Base-by-base conservation (phyloP, 2,888 invertebrate genomes). In the Hydrotaea cyrtoneurina region DNA sequence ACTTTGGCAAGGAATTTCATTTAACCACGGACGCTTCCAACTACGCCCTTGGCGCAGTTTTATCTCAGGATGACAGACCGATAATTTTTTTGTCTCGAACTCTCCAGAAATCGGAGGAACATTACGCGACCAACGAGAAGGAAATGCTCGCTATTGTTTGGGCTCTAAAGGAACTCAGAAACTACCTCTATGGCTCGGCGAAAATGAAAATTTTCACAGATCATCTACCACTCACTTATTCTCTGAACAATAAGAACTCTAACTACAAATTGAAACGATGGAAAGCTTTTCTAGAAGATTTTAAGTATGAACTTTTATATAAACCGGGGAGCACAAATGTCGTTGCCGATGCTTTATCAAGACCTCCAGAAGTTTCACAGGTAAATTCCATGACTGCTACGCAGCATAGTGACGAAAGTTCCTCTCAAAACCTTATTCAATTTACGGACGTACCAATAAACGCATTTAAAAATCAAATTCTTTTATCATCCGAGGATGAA, bases 391-490 rank as follows among this genome's bases (percentile, higher is more conserved):
- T n/a, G n/a, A n/a, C n/a, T n/a, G n/a, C n/a, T n/a, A n/a, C n/a
- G n/a, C n/a, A n/a, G n/a, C n/a, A n/a, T n/a, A 53, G 86, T 36
- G 80, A 80, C 10, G 84, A 87, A 2, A 87, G 84, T 31, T 86
- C 82, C 3, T 71, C 83, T 15, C 82, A 86, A 21, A 50, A 85
- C 11, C 57, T 87, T 0, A 84, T 87, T 13, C 73, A 72, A 21
- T 71, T 50, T n/a, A 53, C 80, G 2, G 64, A 83, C n/a, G 57
- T 71, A 46, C 85, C 85, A 10, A 76, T 82, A 19, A 86, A 86
- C 55, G 83, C 75, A 0, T 86, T 86, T 43, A 82, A 85, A 19
- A 87, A 83, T 10, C 86, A 86, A 80, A 72, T 86, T 75, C 82
- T 43, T 0, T 83, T 57, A 53, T 53, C 53, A 7, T 53, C 53